Conservation (phyloP, 2,888 invertebrate genomes). For the Ormyrus thymus region DNA sequence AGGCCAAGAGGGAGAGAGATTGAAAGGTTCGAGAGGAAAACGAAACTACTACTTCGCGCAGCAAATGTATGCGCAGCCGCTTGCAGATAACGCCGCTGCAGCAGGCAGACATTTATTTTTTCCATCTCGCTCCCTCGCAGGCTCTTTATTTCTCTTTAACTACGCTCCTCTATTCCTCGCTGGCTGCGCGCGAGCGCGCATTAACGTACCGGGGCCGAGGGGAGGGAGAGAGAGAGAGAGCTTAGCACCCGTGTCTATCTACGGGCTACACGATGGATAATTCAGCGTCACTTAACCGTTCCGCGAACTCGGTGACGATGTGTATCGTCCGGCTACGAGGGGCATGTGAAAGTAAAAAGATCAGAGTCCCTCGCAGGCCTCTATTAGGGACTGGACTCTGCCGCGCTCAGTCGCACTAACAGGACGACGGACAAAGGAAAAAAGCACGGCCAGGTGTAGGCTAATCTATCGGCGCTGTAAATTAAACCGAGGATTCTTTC, state of each 20-base stretch:
- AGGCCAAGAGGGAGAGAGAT: conserved; percentile 39
- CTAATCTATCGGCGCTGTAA: no score
- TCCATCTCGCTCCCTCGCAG: conserved; percentile 41
- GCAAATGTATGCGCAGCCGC: conserved; percentile 67
- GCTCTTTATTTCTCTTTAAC: conserved; percentile 53
- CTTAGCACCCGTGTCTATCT: conserved; percentile 65
- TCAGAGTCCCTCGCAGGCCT: conserved; percentile 5
- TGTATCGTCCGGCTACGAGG: conserved; percentile 46
- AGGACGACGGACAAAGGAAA: no score
- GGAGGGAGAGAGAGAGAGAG: conserved; percentile 12
- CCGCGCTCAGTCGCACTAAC: neutral
- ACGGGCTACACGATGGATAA: conserved; percentile 65
- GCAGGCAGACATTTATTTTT: conserved; percentile 44
- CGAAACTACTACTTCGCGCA: conserved; percentile 68
- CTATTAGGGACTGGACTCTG: conserved; percentile 34
- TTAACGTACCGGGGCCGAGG: conserved; percentile 32
- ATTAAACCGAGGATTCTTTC: no score
- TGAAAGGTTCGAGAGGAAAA: conserved; percentile 64
- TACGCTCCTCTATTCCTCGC: conserved; percentile 57
- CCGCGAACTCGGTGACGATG: conserved; percentile 56
- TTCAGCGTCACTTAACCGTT: conserved; percentile 67
- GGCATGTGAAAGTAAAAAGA: conserved; percentile 46
- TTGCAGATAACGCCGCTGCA: conserved; percentile 63
- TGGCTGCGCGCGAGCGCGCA: conserved; percentile 47
- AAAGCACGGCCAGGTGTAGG: no score